Conservation (phyloP, 1,140 invertebrate species). For the Caenorhabditis brenneri region DNA sequence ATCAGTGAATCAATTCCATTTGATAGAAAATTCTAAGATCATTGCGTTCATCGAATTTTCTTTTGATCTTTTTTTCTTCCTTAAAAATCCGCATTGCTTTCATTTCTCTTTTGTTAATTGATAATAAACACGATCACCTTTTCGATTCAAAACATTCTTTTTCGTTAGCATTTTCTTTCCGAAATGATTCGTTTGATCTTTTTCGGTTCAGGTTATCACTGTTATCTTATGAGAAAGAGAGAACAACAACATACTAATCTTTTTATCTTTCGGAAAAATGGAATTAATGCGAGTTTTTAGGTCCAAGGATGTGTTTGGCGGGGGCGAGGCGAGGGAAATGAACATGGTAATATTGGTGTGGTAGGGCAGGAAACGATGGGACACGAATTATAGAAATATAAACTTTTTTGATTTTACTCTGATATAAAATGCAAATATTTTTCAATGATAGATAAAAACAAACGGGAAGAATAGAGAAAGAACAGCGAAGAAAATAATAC, state of each 20-base stretch:
- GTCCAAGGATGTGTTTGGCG: background rate
- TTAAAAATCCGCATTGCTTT: constrained; percentile 1
- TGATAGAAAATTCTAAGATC: background rate
- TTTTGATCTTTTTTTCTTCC: constrained; percentile 3
- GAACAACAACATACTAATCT: background rate
- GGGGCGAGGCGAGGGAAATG: background rate
- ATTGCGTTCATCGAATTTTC: constrained; percentile 2
- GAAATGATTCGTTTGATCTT: background rate
- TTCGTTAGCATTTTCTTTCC: background rate
- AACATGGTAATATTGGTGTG: background rate
- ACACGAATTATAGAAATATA: background rate
- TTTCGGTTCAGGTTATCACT: background rate
- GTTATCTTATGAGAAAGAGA: background rate
- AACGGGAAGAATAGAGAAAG: background rate
- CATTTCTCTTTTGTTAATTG: too few relatives aligned
- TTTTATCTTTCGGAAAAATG: constrained; percentile 1
- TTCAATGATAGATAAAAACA: background rate
- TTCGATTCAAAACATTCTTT: background rate
- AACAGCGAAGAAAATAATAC: background rate
- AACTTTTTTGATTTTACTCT: background rate
- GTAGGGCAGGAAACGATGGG: background rate
- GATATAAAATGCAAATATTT: constrained; percentile 25
- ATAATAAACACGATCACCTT: background rate
- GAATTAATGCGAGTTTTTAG: background rate
- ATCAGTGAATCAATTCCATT: too few relatives aligned